Base-by-base conservation (phyloP, 2,888 invertebrate genomes). In the Poecilobothrus nobilitatus region DNA sequence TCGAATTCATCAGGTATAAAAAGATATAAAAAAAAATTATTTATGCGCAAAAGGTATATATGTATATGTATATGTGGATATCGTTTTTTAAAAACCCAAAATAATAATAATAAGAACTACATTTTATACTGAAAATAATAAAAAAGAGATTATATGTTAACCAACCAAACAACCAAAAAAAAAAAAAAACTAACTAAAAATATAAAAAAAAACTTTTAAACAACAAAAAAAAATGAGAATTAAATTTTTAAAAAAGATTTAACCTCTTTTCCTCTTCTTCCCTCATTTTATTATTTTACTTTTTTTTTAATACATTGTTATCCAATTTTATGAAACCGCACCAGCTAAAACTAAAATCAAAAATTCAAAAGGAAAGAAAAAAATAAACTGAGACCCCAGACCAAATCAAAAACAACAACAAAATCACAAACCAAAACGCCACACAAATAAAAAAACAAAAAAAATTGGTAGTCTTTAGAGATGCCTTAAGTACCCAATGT, bases 401-500 rank as follows among this genome's bases (percentile, higher is more conserved):
- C 53, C 53, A 53, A 53, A 53, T 53, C 2, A 53, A 53, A 18
- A 53, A 53, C 6, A 53, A 41, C 41, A 53, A 53, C 9, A 53
- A 53, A 53, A 53, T 18, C 2, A 53, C 12, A 5, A 53, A 53
- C 53, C 15, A 53, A 18, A 53, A 15, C 12, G 12, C 37, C 12
- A 10, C 34, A 34, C 8, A 34, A 34, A 34, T 7, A 34, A 12
- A 44, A 44, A 44, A 44, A 18, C 53, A 53, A 53, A 18, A 53
- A 44, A 53, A 53, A 53, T 18, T 53, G 53, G 53, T 53, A 53
- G 53, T 53, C 53, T 53, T 53, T 53, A 41, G 53, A 18, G 53
- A 53, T 53, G 53, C 53, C 53, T 53, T 53, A 53, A 53, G 53
- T 53, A 53, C 53, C 53, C 53, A 53, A 53, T 53, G 53, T 53